These are phyloP conservation scores for Tolmerus cingulatus DNA, from an alignment of 2,888 invertebrate genomes.

Conservation along the genomic window DNA sequence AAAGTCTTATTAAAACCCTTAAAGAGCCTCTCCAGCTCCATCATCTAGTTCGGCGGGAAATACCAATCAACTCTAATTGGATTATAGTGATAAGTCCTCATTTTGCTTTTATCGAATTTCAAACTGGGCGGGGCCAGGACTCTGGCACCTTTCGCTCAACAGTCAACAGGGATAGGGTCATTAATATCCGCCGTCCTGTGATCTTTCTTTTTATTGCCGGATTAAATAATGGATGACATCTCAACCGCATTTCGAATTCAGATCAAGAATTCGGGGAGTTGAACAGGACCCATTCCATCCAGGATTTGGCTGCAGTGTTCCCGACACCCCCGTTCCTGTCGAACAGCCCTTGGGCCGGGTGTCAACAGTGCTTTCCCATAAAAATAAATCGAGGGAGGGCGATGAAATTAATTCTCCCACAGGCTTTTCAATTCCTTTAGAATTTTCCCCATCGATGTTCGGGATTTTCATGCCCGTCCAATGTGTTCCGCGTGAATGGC, in stretches of 20 bases:
- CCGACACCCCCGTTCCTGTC: background rate
- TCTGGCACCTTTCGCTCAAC: constrained; percentile 19
- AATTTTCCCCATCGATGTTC: constrained; percentile 22
- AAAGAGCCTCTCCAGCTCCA: constrained; percentile 14
- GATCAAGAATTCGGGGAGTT: constrained; percentile 39
- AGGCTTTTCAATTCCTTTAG: constrained; percentile 38
- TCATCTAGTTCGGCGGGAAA: background rate
- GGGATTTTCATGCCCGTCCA: constrained; percentile 2
- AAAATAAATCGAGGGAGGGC: constrained; percentile 35
- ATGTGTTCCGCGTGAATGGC: background rate
- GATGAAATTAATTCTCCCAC: constrained; percentile 36
- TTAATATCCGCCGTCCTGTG: constrained; percentile 39
- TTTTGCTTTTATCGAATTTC: constrained; percentile 31
- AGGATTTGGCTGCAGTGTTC: too few relatives aligned
- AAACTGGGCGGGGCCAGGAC: background rate
- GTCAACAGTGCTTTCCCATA: constrained; percentile 36
- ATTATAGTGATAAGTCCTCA: constrained; percentile 30
- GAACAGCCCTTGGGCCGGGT: background rate
- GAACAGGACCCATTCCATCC: background rate
- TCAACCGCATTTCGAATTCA: constrained; percentile 43
- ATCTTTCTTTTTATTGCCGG: constrained; percentile 42
- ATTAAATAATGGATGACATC: constrained; percentile 43
- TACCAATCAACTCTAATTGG: constrained; percentile 40
- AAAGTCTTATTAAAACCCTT: constrained; percentile 24
- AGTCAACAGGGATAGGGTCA: constrained; percentile 29